Base-by-base conservation (phyloP, 2,113 vertebrate species). In the Eurypyga helias region DNA sequence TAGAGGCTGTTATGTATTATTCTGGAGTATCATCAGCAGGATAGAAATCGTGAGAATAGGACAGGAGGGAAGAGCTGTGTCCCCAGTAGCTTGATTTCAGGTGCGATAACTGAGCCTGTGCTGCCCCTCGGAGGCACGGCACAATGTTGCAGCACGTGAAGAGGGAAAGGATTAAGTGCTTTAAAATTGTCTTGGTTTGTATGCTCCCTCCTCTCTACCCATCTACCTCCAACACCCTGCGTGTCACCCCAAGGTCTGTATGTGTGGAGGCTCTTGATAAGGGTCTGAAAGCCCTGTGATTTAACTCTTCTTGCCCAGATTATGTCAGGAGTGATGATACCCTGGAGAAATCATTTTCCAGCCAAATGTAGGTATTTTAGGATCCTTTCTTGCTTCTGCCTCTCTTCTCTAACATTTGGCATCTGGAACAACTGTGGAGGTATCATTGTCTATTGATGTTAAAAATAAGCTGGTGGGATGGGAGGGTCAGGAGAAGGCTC, bases 41-140 rank as follows among this genome's bases (percentile, higher is more conserved):
- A 20, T 75, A 13, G 48, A 64, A 86, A 72, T 18, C 1, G 7
- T 76, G 48, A 49, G 67, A 86, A 10, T 0, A 45, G 55, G 55
- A 11, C 11, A 36, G 43, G 38, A 94, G 69, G 41, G 0, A 34
- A 36, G 72, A 87, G 25, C 48, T 45, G 16, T 25, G 46, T 70
- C 43, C 62, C 26, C n/a, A 24, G 2, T 6, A 78, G 51, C 16
- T 57, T 16, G 43, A 34, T 1, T 20, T 84, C 54, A 24, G 54
- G 25, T 21, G 71, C 1, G 2, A 62, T 90, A 73, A 25, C 79
- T 72, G 71, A 83, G 90, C 46, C 58, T 79, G 89, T 92, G 94
- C 92, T 97, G 95, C 92, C 94, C 60, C 95, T 83, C 1, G 3
- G 79, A 95, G 96, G 88, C 85, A 64, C 41, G 31, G 54, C 82